Percentiles rank a stretch among this genome's conserved stretches.
phyloP scores from a whole-genome alignment of 1,140 invertebrate genomes.

The Heterodera carotae region DNA sequence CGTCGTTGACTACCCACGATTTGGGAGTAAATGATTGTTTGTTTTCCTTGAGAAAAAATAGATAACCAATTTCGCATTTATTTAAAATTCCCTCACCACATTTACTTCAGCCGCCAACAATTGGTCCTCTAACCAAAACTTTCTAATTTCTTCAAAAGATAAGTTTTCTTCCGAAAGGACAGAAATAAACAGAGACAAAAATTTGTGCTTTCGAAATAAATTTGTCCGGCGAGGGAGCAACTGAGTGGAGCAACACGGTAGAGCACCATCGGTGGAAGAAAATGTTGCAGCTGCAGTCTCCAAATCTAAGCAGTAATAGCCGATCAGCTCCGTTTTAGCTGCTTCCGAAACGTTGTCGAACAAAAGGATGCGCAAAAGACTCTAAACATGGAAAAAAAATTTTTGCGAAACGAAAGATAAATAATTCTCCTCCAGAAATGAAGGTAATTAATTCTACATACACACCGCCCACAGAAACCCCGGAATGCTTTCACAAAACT shows the following conservation, averaged over 20 bases:
- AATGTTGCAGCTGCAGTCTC: slow-evolving; percentile 17
- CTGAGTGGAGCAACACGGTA: slow-evolving; percentile 20
- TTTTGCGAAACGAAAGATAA: too few relatives aligned
- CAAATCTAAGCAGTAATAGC: slow-evolving; percentile 40
- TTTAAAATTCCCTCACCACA: background rate
- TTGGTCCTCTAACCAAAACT: slow-evolving; percentile 37
- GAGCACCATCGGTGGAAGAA: background rate
- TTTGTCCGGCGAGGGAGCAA: background rate
- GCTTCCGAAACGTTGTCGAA: slow-evolving; percentile 32
- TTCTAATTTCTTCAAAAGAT: slow-evolving; percentile 27
- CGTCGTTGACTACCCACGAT: too few relatives aligned
- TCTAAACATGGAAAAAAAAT: slow-evolving; percentile 17
- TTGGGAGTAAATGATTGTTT: too few relatives aligned
- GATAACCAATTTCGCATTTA: slow-evolving; percentile 20
- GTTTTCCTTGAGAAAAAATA: slow-evolving; percentile 18
- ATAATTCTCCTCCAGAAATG: too few relatives aligned
- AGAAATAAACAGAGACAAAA: slow-evolving; percentile 33
- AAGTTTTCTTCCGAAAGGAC: slow-evolving; percentile 44
- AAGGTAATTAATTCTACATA: too few relatives aligned
- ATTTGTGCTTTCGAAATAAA: slow-evolving; percentile 21
- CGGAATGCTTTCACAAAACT: too few relatives aligned
- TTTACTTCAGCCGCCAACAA: background rate
- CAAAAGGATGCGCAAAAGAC: slow-evolving; percentile 32
- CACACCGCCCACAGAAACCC: too few relatives aligned
- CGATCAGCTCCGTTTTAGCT: slow-evolving; percentile 31